phyloP scores from a whole-genome alignment of 1,140 invertebrate species.

The Dendrolimus punctatus region DNA sequence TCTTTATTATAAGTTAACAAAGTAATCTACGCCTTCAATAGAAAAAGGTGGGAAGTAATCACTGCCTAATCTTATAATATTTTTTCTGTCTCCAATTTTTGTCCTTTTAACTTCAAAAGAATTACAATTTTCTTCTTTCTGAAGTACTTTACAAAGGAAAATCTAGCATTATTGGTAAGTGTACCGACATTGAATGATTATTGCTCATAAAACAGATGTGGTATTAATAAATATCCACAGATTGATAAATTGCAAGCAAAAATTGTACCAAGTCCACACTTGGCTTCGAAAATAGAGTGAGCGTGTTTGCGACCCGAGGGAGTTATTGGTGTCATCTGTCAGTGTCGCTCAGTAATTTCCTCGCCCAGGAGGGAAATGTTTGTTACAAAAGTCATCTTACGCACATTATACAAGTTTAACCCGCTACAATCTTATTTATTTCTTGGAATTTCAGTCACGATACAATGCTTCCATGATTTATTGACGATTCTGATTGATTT shows the following conservation, averaged over 20 bases:
- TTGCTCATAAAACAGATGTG: neutral
- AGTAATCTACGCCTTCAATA: slow-evolving; percentile 20
- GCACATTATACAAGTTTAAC: slow-evolving; percentile 30
- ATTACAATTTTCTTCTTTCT: too few species aligned
- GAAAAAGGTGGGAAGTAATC: slow-evolving; percentile 18
- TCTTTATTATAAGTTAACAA: slow-evolving; percentile 16
- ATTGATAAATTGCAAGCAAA: slow-evolving; percentile 14
- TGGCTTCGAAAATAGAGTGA: slow-evolving; percentile 21
- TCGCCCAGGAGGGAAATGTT: slow-evolving; percentile 41
- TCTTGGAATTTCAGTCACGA: neutral
- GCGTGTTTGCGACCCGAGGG: slow-evolving; percentile 25
- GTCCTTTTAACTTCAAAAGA: too few species aligned
- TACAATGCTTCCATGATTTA: too few species aligned
- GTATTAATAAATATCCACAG: slow-evolving; percentile 6
- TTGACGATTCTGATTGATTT: too few species aligned
- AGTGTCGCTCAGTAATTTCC: slow-evolving; percentile 59
- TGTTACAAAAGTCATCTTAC: slow-evolving; percentile 50
- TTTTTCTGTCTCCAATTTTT: neutral
- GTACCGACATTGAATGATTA: neutral
- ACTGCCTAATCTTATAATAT: slow-evolving; percentile 10
- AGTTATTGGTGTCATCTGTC: slow-evolving; percentile 62
- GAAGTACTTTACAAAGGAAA: too few species aligned
- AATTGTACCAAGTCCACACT: slow-evolving; percentile 16
- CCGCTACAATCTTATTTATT: slow-evolving; percentile 10
- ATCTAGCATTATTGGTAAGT: too few species aligned